Percentiles rank a stretch among this genome's conserved stretches.
These are phyloP conservation scores for Corythornis madagascariensis DNA, from an alignment of 2,113 vertebrate species.

Conservation along the genomic window DNA sequence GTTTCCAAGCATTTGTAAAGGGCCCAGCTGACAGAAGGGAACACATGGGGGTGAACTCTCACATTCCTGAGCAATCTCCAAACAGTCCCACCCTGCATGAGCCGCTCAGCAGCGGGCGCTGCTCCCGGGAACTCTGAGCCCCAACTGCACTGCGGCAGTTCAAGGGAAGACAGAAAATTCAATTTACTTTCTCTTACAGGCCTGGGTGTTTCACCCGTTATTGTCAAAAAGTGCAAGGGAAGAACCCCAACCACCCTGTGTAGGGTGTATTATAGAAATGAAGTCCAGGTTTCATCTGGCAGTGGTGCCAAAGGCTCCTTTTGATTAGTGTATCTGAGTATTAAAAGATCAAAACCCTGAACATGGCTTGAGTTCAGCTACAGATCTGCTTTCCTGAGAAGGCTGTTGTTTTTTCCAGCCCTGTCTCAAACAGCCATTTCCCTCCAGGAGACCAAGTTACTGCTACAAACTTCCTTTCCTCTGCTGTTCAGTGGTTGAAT, in stretches of 20 bases:
- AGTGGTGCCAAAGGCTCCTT: neutral
- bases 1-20: neutral
- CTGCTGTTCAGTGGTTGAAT: neutral
- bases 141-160: conserved; percentile 45
- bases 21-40: conserved; percentile 21
- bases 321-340: neutral
- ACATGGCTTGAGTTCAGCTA: neutral
- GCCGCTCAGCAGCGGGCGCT: conserved; percentile 7
- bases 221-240: neutral
- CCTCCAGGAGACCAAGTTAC: neutral
- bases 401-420: neutral
- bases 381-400: neutral
- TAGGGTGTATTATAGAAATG: neutral
- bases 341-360: neutral
- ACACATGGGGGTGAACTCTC: neutral
- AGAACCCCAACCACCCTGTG: neutral
- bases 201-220: neutral
- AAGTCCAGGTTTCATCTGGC: neutral
- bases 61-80: conserved; percentile 26
- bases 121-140: neutral
- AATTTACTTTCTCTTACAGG: neutral
- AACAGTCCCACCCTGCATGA: conserved; percentile 8
- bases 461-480: neutral
- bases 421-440: neutral
- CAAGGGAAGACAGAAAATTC: neutral